Conservation (phyloP, 2,888 invertebrate species). For the Sisyra nigra region DNA sequence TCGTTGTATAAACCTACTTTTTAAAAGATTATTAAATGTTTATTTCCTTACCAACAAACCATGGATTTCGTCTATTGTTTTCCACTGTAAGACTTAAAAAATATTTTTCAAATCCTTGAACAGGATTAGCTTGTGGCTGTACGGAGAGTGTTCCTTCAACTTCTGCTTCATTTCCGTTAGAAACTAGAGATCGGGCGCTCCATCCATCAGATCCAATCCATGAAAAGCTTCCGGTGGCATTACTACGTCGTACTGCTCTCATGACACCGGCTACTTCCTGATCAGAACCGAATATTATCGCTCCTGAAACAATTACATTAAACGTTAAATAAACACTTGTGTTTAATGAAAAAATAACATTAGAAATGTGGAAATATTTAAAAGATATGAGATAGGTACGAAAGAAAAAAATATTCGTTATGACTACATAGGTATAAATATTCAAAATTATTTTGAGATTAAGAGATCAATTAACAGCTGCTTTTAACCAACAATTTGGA, state of each 20-base stretch:
- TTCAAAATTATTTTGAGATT: no score
- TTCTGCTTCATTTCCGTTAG: slow-evolving; percentile 76
- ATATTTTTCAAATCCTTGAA: slow-evolving; percentile 75
- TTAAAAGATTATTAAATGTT: no score
- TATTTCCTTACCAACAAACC: slow-evolving; percentile 72
- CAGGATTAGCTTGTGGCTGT: slow-evolving; percentile 84
- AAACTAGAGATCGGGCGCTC: slow-evolving; percentile 77
- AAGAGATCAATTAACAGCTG: no score
- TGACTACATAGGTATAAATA: no score
- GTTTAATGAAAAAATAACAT: background rate
- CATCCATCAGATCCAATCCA: slow-evolving; percentile 97
- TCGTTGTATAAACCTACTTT: no score
- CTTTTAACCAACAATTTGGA: no score
- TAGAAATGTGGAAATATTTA: background rate
- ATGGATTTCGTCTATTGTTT: slow-evolving; percentile 82
- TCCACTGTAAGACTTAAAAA: slow-evolving; percentile 69
- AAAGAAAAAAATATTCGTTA: no score
- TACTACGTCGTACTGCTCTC: slow-evolving; percentile 75
- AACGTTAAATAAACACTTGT: background rate
- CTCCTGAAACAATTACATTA: slow-evolving; percentile 60
- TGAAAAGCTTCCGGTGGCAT: slow-evolving; percentile 78
- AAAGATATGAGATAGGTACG: no score
- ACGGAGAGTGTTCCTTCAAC: slow-evolving; percentile 90
- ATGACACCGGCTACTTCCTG: slow-evolving; percentile 94
- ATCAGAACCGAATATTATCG: slow-evolving; percentile 89